phyloP scores from a whole-genome alignment of 2,888 invertebrate genomes.

The Chrysolina oricalcia region DNA sequence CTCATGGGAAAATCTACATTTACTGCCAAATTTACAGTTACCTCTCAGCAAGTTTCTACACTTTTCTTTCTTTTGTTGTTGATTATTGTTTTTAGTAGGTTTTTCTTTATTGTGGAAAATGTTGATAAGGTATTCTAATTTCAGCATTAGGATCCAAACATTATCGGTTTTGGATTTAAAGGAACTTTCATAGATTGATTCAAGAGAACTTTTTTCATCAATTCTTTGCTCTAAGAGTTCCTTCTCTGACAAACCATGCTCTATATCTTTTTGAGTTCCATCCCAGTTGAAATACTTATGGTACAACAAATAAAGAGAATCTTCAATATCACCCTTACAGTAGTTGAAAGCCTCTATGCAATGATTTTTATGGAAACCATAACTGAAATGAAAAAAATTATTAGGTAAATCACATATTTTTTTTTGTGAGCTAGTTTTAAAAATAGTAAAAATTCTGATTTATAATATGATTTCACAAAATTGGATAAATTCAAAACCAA shows the following conservation, averaged over 20 bases:
- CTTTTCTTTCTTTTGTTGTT: constrained; percentile 74
- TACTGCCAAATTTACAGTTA: constrained; percentile 83
- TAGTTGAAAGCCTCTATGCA: constrained; percentile 83
- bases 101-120: constrained; percentile 70
- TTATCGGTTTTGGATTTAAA: constrained; percentile 82
- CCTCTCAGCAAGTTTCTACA: constrained; percentile 78
- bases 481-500: too few species aligned
- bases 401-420: too few species aligned
- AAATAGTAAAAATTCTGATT: too few species aligned
- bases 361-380: constrained; percentile 83
- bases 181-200: constrained; percentile 84
- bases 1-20: constrained; percentile 84
- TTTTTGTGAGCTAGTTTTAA: too few species aligned
- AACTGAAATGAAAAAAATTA: constrained; percentile 72
- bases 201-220: constrained; percentile 83
- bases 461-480: too few species aligned
- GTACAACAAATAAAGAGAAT: constrained; percentile 81
- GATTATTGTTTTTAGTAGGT: constrained; percentile 59
- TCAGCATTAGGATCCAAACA: constrained; percentile 82
- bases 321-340: constrained; percentile 81
- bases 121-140: constrained; percentile 78
- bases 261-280: constrained; percentile 51
- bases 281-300: constrained; percentile 79
- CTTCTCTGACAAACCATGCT: constrained; percentile 71
- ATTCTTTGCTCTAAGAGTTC: constrained; percentile 79